Conservation (phyloP, 2,888 invertebrate species). For the Melangyna quadrimaculata region DNA sequence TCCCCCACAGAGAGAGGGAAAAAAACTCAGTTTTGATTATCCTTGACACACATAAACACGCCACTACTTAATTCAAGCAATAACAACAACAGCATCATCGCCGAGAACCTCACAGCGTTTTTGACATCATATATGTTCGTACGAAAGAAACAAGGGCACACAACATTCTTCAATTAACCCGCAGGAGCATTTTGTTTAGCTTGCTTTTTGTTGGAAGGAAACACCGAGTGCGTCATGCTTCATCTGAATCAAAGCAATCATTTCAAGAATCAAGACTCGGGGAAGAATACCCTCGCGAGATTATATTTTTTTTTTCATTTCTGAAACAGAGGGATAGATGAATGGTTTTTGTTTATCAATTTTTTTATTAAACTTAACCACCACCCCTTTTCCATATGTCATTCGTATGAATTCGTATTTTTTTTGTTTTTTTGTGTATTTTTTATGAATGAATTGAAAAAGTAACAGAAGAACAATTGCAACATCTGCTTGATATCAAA, state of each 20-base stretch:
- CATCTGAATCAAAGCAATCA: slow-evolving; percentile 63
- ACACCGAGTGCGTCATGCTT: slow-evolving; percentile 60
- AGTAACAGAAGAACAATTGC: slow-evolving; percentile 58
- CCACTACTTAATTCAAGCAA: slow-evolving; percentile 40
- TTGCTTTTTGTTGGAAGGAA: neutral
- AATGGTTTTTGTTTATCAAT: slow-evolving; percentile 57
- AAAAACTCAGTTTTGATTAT: slow-evolving; percentile 64
- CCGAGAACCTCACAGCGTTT: slow-evolving; percentile 37
- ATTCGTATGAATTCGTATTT: slow-evolving; percentile 15
- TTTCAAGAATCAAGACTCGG: slow-evolving; percentile 33
- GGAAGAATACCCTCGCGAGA: slow-evolving; percentile 63
- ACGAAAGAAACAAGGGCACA: slow-evolving; percentile 20
- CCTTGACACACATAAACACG: slow-evolving; percentile 69
- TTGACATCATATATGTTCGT: too few species aligned
- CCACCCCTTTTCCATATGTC: slow-evolving; percentile 68
- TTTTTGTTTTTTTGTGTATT: neutral
- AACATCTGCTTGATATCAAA: slow-evolving; percentile 66
- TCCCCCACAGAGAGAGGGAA: slow-evolving; percentile 54
- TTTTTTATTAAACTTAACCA: slow-evolving; percentile 39
- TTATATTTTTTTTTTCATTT: slow-evolving; percentile 51
- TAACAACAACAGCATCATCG: neutral
- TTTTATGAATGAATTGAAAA: slow-evolving; percentile 14
- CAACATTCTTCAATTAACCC: slow-evolving; percentile 59
- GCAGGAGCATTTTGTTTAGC: slow-evolving; percentile 53
- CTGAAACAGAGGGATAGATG: slow-evolving; percentile 14